Percentiles rank a stretch among this genome's conserved stretches.
phyloP scores from a whole-genome alignment of 2,888 invertebrate species.

The Zygogramma bicolorata region DNA sequence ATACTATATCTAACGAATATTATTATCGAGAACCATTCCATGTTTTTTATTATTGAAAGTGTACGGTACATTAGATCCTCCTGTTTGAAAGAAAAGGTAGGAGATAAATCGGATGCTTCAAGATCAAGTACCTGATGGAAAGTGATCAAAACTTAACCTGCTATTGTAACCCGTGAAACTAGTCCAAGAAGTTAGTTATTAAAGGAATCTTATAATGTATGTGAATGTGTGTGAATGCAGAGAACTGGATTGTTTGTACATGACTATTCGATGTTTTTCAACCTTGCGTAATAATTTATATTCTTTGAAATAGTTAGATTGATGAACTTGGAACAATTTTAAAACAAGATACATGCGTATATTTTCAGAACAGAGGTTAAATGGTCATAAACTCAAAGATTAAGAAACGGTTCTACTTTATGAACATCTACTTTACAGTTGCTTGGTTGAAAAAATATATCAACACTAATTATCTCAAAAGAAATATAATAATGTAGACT shows the following conservation, averaged over 20 bases:
- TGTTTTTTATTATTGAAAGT: slow-evolving; percentile 1
- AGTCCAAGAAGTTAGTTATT: slow-evolving; percentile 52
- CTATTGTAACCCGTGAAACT: slow-evolving; percentile 53
- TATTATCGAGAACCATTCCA: slow-evolving; percentile 30
- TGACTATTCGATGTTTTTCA: background rate
- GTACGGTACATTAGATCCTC: background rate
- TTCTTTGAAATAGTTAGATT: too few species aligned
- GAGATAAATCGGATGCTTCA: slow-evolving; percentile 43
- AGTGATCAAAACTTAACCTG: slow-evolving; percentile 52
- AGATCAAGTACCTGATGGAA: slow-evolving; percentile 55
- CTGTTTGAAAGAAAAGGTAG: background rate
- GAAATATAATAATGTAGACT: too few species aligned
- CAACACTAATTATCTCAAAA: too few species aligned
- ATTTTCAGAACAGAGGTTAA: too few species aligned
- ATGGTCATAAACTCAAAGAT: too few species aligned
- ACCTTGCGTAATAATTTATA: too few species aligned
- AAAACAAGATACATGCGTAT: too few species aligned
- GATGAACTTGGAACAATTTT: too few species aligned
- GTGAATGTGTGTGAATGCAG: slow-evolving; percentile 36
- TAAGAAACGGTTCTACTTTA: too few species aligned
- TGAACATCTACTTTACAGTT: too few species aligned
- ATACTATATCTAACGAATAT: slow-evolving; percentile 6
- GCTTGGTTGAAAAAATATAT: too few species aligned
- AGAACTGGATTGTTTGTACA: slow-evolving; percentile 16
- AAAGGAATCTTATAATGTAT: slow-evolving; percentile 47